A percentile compares a stretch with the other conserved stretches of the same genome.
phyloP scores from a whole-genome alignment of 2,888 invertebrate genomes.

The Epinotia demarniana region DNA sequence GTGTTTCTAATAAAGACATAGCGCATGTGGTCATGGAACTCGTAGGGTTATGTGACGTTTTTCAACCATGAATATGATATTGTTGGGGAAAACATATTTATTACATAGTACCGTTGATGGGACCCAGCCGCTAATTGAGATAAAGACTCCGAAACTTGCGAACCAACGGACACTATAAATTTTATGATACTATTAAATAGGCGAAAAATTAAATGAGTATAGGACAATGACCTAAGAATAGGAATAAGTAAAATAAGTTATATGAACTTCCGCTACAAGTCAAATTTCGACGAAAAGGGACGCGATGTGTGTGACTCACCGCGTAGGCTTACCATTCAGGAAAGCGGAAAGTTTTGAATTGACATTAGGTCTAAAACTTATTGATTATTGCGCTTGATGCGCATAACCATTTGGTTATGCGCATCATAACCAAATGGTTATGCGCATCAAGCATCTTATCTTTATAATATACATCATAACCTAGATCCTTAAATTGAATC shows the following conservation, averaged over 20 bases:
- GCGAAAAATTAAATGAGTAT: constrained; percentile 27
- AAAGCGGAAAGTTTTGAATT: neutral
- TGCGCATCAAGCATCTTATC: too few relatives aligned
- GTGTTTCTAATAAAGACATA: neutral
- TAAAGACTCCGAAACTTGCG: constrained; percentile 5
- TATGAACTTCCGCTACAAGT: neutral
- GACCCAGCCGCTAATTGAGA: constrained; percentile 23
- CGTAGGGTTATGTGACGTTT: neutral
- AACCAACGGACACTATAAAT: constrained; percentile 28
- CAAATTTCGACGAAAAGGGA: neutral
- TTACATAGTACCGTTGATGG: constrained; percentile 27
- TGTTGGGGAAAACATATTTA: constrained; percentile 19
- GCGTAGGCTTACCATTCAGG: neutral
- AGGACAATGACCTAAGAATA: constrained; percentile 23
- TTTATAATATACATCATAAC: constrained; percentile 24
- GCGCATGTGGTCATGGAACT: neutral
- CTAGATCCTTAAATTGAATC: constrained; percentile 36
- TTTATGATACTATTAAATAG: constrained; percentile 39
- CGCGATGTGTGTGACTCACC: neutral
- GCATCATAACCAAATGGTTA: too few relatives aligned
- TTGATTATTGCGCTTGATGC: too few relatives aligned
- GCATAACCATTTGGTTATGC: too few relatives aligned
- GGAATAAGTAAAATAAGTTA: neutral
- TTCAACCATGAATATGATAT: neutral
- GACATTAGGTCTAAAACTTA: too few relatives aligned